Evolutionary conservation across 2,888 invertebrate genomes (phyloP).

Genomic region (Pristionchus entomophagus): DNA sequence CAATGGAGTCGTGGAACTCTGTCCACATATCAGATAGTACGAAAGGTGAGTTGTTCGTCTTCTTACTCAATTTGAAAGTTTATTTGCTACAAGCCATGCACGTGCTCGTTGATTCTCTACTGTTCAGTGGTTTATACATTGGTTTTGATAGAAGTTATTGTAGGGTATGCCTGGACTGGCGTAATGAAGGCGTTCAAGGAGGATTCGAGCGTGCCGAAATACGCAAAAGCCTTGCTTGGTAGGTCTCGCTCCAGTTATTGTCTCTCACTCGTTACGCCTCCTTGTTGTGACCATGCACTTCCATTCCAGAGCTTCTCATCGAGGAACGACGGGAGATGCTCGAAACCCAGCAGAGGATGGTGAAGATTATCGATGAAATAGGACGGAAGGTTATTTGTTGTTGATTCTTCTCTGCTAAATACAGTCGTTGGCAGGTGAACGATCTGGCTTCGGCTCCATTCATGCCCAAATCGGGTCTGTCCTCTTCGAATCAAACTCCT

Average conservation of each 20-base stretch:
- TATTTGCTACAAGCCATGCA: too few species aligned
- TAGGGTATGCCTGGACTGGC: constrained; percentile 37
- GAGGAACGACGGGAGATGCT: constrained; percentile 38
- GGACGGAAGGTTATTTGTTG: constrained; percentile 9
- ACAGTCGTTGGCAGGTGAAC: neutral
- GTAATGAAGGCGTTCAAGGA: constrained; percentile 40
- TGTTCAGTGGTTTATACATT: neutral
- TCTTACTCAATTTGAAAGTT: too few species aligned
- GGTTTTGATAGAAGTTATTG: neutral
- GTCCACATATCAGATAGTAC: constrained; percentile 2
- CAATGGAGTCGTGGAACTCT: constrained; percentile 31
- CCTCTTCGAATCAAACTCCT: constrained; percentile 19
- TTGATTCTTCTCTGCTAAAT: too few species aligned
- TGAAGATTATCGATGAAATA: constrained; percentile 1
- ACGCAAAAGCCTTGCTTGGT: constrained; percentile 36
- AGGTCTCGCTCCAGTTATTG: neutral
- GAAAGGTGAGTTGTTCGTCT: neutral
- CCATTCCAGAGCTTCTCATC: constrained; percentile 34
- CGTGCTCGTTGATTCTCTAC: neutral
- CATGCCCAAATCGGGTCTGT: neutral
- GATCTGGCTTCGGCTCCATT: neutral
- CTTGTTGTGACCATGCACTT: neutral
- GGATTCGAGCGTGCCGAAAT: neutral
- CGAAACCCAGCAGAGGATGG: constrained; percentile 25
- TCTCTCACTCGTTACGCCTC: neutral